A percentile compares a stretch with the other conserved stretches of the same genome.
These are phyloP conservation scores for Zapornia atra DNA, from an alignment of 2,113 vertebrate species.

Conservation along the genomic window DNA sequence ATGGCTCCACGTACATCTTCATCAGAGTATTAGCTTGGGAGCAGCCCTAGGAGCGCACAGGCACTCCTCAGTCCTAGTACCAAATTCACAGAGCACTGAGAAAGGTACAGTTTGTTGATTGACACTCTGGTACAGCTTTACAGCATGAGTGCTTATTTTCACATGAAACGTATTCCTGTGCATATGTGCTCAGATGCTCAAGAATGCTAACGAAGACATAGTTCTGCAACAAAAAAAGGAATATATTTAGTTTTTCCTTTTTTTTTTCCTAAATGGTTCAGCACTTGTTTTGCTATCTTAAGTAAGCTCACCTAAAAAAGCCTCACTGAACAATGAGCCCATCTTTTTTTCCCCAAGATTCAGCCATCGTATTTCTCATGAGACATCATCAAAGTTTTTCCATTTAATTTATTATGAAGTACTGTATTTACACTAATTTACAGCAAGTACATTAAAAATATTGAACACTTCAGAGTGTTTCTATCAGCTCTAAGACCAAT, in stretches of 20 bases:
- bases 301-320: neutral
- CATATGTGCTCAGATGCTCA: neutral
- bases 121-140: neutral
- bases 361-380: neutral
- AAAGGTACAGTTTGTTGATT: neutral
- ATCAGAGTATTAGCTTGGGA: neutral
- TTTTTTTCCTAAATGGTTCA: neutral
- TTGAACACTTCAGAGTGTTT: neutral
- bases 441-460: neutral
- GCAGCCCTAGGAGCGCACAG: neutral
- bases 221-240: neutral
- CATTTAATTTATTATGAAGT: neutral
- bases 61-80: neutral
- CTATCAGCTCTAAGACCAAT: neutral
- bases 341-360: neutral
- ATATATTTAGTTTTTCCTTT: neutral
- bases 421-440: constrained; percentile 1
- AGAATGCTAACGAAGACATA: neutral
- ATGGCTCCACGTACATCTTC: neutral
- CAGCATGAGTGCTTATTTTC: neutral
- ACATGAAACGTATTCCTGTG: neutral
- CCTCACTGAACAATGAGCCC: neutral
- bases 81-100: neutral
- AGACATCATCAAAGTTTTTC: neutral
- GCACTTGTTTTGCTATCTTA: neutral